Evolutionary conservation across 1,140 invertebrate genomes (phyloP).

Genomic region (Cecropterus lyciades): DNA sequence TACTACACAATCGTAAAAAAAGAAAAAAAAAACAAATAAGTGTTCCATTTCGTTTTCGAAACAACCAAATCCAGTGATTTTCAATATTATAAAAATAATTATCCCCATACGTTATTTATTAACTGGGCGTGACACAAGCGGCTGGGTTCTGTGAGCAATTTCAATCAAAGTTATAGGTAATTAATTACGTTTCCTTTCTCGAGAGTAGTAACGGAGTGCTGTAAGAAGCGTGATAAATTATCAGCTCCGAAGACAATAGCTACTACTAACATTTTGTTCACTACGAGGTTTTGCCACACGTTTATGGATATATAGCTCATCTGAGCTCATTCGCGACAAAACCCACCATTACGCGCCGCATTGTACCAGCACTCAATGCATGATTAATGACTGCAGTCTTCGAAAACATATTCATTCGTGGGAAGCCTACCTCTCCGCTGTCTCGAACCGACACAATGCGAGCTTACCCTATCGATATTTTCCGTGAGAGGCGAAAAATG

Average conservation of each 20-base stretch:
- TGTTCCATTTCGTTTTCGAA: slow-evolving; percentile 36
- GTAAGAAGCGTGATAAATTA: slow-evolving; percentile 58
- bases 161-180: slow-evolving; percentile 48
- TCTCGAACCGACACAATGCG: slow-evolving; percentile 59
- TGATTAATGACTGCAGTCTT: slow-evolving; percentile 72
- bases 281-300: slow-evolving; percentile 38
- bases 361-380: slow-evolving; percentile 71
- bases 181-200: slow-evolving; percentile 43
- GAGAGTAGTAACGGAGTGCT: slow-evolving; percentile 11
- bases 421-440: slow-evolving; percentile 55
- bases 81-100: slow-evolving; percentile 38
- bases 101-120: too few species aligned
- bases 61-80: slow-evolving; percentile 36
- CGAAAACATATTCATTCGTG: slow-evolving; percentile 76
- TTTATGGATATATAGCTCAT: slow-evolving; percentile 31
- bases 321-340: slow-evolving; percentile 53
- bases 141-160: slow-evolving; percentile 9
- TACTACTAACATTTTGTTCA: slow-evolving; percentile 30
- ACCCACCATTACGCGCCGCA: slow-evolving; percentile 57
- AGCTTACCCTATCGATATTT: slow-evolving; percentile 71
- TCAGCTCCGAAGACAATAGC: slow-evolving; percentile 51
- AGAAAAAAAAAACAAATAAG: too few species aligned
- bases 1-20: too few species aligned
- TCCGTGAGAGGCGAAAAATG: slow-evolving; percentile 74
- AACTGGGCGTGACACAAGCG: slow-evolving; percentile 33